Evolutionary conservation across 2,113 vertebrate species (phyloP), one percentile per base, ranked within the genome.

Genomic region (Carassius auratus): DNA sequence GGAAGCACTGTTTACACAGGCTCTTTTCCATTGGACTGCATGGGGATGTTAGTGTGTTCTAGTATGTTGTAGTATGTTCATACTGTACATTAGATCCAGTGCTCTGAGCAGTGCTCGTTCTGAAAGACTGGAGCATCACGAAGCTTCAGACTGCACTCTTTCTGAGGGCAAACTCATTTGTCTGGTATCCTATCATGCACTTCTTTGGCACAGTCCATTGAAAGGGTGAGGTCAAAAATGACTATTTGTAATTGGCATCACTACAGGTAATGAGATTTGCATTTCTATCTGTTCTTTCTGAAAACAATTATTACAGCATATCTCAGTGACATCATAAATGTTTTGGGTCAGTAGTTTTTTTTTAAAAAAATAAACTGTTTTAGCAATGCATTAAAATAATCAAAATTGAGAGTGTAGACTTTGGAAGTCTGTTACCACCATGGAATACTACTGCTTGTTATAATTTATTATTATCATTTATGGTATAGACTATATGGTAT

Each of bases 171-270:
- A 66, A 64, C 61, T 38, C 17, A 13, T 57, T 19, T 26, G 38
- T 78, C 26, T 69, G 48, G 61, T n/a, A 69, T 30, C 75, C 45
- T 85, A 76, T 85, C 50, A 26, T 64, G 30, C 30, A 30, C 30
- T 30, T 30, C 30, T 30, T 30, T 30, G 48, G 78, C 38, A 42
- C 36, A 38, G 36, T 38, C 36, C 36, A 38, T 38, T 38, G 36
- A 38, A 38, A 38, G 36, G 36, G 4, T 38, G 36, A 5, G 36
- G 36, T 26, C 26, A 26, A 26, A 26, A 26, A 26, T 26, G 26
- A 26, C 26, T 26, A 26, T 26, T 26, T 26, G 26, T 26, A 26
- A 9, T 45, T 45, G 42, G 42, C 84, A 79, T 42, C 19, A 45
- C 12, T 26, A 76, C n/a, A 21, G 30, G 33, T 78, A 78, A 23